A percentile compares a stretch with the other conserved stretches of the same genome.
phyloP scores from a whole-genome alignment of 2,888 invertebrate genomes.

The Trissolcus brochymenae region DNA sequence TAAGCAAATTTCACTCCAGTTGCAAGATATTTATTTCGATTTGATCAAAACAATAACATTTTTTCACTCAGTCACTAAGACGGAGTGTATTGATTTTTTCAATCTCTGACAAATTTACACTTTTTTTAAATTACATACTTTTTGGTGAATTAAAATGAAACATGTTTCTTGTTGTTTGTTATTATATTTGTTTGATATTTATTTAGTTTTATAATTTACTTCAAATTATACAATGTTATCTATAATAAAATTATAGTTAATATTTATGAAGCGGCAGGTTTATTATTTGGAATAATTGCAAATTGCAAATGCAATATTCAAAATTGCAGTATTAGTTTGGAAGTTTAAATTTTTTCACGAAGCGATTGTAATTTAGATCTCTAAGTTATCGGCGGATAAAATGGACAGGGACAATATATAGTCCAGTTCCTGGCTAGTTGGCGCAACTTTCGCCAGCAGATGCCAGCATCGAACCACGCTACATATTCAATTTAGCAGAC shows the following conservation, averaged over 20 bases:
- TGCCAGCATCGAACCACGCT: slow-evolving; percentile 63
- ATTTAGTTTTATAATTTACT: too few species aligned
- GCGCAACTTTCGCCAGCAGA: slow-evolving; percentile 62
- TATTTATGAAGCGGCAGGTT: too few species aligned
- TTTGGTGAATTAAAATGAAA: not conserved
- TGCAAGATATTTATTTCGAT: slow-evolving; percentile 25
- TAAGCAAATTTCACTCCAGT: slow-evolving; percentile 49
- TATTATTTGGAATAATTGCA: not conserved
- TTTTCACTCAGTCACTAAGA: slow-evolving; percentile 25
- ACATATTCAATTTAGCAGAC: slow-evolving; percentile 47
- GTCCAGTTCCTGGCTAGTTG: slow-evolving; percentile 57
- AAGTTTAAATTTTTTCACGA: not conserved
- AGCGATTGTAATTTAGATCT: slow-evolving; percentile 35
- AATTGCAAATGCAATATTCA: too few species aligned
- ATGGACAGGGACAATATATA: slow-evolving; percentile 51
- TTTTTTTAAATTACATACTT: not conserved
- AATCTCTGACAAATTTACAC: not conserved
- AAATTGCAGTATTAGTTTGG: slow-evolving; percentile 1
- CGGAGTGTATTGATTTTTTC: slow-evolving; percentile 26
- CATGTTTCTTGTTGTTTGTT: too few species aligned
- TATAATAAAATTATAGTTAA: too few species aligned
- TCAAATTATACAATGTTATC: too few species aligned
- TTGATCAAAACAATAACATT: slow-evolving; percentile 9
- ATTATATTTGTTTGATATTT: too few species aligned
- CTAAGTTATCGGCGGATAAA: slow-evolving; percentile 62